Base-by-base conservation (phyloP, 1,140 invertebrate genomes). In the Probaryconus sp. region DNA sequence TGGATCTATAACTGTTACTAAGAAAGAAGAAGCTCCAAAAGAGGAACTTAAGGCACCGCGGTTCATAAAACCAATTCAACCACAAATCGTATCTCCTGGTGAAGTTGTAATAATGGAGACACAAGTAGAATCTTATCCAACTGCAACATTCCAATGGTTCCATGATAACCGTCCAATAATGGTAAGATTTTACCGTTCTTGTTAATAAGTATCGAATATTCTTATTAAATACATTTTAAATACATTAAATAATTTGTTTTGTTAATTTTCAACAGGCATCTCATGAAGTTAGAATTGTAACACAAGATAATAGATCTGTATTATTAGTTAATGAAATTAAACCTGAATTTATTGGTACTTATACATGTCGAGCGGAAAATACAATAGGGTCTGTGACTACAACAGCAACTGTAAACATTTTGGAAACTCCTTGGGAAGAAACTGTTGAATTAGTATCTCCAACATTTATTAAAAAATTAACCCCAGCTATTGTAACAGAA, bases 311-410 rank as follows among this genome's bases (percentile, higher is more conserved):
- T 79, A 90, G 91, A 75, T 96, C 95, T 7, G 91, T 94, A 37
- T 87, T 98, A 7, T 86, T 95, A 63, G 93, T 97, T 30, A 92
- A 93, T 78, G 92, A 95, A 80, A 90, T 94, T 14, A 90, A 89
- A 61, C 87, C 91, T 50, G 92, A 95, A 83, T 91, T 92, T 63
- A 87, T 89, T 48, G 96, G 95, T 18, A 90, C 93, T 21, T 95
- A 96, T 69, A 97, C 94, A 7, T 97, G 96, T 80, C 91, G 93
- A 77, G 96, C 95, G 5, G 94, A 97, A 84, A 97, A 97, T 86
- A 92, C 93, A 40, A 92, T 91, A 37, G 96, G 96, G 10, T 95
- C 94, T 0, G 93, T 96, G 0, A 95, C 94, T 2, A 93, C 92
- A 60, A 95, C 95, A 0, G 94, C 95, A 3, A 92, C 90, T 11